Evolutionary conservation across 2,888 invertebrate species (phyloP).

Genomic region (Drosophila mayaguana): DNA sequence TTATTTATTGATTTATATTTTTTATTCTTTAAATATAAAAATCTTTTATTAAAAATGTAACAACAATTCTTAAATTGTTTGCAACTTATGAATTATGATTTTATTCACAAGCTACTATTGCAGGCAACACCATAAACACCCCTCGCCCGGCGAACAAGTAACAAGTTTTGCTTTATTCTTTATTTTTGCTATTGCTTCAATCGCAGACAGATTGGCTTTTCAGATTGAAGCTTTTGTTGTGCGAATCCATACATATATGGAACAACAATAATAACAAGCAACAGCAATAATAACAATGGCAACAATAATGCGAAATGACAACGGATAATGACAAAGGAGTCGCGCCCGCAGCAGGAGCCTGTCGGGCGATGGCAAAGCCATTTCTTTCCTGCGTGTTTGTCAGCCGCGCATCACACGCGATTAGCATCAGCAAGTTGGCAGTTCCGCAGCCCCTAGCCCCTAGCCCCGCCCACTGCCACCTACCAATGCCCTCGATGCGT

Average conservation of each 20-base stretch:
- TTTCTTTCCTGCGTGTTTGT: slow-evolving; percentile 9
- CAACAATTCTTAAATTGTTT: not conserved
- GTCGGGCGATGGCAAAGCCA: slow-evolving; percentile 22
- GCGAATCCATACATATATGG: slow-evolving; percentile 33
- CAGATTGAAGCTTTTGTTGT: slow-evolving; percentile 51
- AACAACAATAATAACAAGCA: slow-evolving; percentile 28
- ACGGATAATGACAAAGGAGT: slow-evolving; percentile 62
- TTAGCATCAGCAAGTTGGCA: slow-evolving; percentile 60
- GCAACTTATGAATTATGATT: not conserved
- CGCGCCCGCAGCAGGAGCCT: slow-evolving; percentile 27
- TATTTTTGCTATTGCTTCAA: slow-evolving; percentile 20
- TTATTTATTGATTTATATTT: too few species aligned
- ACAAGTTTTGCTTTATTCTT: slow-evolving; percentile 24
- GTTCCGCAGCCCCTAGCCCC: not conserved
- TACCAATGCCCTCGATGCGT: slow-evolving; percentile 30
- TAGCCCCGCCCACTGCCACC: slow-evolving; percentile 10
- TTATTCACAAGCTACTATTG: not conserved
- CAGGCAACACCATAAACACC: slow-evolving; percentile 2
- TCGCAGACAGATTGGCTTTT: slow-evolving; percentile 62
- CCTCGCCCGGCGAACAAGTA: slow-evolving; percentile 46
- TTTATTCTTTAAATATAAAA: too few species aligned
- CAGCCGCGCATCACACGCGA: slow-evolving; percentile 56
- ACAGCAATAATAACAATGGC: slow-evolving; percentile 36
- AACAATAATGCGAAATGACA: slow-evolving; percentile 61
- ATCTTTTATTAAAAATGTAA: too few species aligned